These are phyloP conservation scores for Colinus virginianus DNA, from an alignment of 2,113 vertebrate species.

Conservation along the genomic window DNA sequence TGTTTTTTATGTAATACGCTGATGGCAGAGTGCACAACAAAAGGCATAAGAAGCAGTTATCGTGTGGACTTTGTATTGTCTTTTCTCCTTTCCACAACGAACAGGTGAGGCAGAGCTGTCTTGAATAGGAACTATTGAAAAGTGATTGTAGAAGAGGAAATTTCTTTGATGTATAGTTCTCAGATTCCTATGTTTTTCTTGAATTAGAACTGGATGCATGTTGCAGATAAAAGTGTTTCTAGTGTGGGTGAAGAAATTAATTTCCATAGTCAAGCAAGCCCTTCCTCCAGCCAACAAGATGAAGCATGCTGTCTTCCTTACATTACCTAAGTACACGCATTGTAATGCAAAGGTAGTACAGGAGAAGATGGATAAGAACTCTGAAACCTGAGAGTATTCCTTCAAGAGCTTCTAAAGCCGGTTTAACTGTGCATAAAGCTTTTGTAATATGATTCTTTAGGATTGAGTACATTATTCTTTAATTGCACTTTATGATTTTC, in stretches of 20 bases:
- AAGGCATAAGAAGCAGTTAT: not conserved
- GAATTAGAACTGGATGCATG: not conserved
- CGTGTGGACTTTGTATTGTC: not conserved
- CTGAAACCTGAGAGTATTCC: not conserved
- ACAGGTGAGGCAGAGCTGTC: not conserved
- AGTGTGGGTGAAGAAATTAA: not conserved
- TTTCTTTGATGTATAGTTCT: not conserved
- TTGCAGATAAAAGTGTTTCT: not conserved
- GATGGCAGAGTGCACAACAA: not conserved
- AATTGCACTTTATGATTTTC: not conserved
- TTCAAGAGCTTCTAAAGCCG: not conserved
- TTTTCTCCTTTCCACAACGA: not conserved
- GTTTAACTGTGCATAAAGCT: not conserved
- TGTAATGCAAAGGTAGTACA: not conserved
- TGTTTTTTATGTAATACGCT: not conserved
- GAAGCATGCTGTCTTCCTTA: not conserved
- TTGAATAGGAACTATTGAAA: not conserved
- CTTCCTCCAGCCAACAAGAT: not conserved
- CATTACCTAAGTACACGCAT: not conserved
- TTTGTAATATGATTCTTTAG: not conserved
- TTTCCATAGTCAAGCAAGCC: not conserved
- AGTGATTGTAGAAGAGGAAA: not conserved
- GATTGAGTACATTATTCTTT: not conserved
- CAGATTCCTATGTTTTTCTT: not conserved
- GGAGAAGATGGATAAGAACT: not conserved